Evolutionary conservation across 2,113 vertebrate species (phyloP).

Genomic region (Apaloderma vittatum): DNA sequence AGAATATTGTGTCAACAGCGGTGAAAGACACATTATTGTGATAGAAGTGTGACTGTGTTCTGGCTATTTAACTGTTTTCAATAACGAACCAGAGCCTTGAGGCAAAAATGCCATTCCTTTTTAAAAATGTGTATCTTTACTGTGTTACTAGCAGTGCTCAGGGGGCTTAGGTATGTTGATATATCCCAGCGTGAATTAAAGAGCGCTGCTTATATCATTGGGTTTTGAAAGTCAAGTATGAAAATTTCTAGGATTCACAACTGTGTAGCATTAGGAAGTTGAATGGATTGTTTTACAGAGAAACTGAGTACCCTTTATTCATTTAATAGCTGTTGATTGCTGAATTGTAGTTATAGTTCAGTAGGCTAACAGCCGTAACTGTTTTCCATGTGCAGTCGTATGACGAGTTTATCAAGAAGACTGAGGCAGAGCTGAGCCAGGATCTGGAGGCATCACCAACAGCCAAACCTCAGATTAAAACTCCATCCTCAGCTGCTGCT

Average conservation of each 20-base stretch:
- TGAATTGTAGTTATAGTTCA: not conserved
- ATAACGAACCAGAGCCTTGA: not conserved
- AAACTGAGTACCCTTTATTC: not conserved
- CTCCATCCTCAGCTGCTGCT: constrained; percentile 73
- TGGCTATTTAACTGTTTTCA: not conserved
- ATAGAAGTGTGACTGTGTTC: not conserved
- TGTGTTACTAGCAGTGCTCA: not conserved
- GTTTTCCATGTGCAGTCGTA: constrained; percentile 83
- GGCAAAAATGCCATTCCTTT: not conserved
- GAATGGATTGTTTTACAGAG: not conserved
- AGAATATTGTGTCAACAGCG: not conserved
- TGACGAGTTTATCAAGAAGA: constrained; percentile 95
- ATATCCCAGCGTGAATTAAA: not conserved
- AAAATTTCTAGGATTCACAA: not conserved
- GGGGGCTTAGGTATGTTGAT: not conserved
- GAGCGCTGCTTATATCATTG: not conserved
- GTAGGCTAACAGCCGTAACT: not conserved
- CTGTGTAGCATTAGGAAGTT: not conserved
- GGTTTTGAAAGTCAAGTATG: not conserved
- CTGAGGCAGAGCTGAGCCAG: constrained; percentile 90
- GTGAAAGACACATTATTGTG: not conserved
- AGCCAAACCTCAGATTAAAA: constrained; percentile 86
- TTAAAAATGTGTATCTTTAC: not conserved
- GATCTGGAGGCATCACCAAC: constrained; percentile 82
- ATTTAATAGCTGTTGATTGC: not conserved